Base-by-base conservation (phyloP, 2,113 vertebrate species). In the Tiliqua scincoides region DNA sequence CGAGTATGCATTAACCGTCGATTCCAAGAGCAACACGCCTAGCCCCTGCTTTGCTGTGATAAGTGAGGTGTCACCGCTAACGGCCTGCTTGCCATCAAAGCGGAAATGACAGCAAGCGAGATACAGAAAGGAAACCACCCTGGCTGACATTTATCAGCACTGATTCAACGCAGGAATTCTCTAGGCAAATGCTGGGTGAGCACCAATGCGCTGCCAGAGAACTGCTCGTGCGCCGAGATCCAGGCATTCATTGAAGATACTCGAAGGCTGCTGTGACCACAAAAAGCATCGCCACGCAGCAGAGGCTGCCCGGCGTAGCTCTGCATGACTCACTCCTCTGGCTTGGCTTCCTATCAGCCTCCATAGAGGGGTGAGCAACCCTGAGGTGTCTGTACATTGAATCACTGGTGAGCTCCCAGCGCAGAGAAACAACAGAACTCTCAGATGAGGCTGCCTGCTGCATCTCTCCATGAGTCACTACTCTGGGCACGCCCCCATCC, bases 91-190 rank as follows among this genome's bases (percentile, higher is more conserved):
- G 80, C 37, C 80, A 79, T 25, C 20, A 83, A 83, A 88, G 88
- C 90, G 89, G 91, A 93, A 96, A 91, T 0, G 1, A 74, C 79
- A 63, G 40, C 37, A 23, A 57, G 63, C 88, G 85, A 89, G 85
- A 76, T 84, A 27, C 57, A 89, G 65, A n/a, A 0, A 81, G 77
- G 80, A 89, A 90, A 68, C 1, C 25, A 82, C 65, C 87, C 89
- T 89, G 79, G n/a, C 4, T 5, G 6, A 18, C 40, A 71, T 32
- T 10, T 72, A 15, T 0, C 17, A 15, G 11, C 40, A 27, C 2
- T 6, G 0, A n/a, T 73, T 57, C 68, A n/a, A 20, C 30, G 23
- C 17, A 21, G 57, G 2, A 72, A 37, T n/a, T 54, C 30, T 30
- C 21, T 3, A 57, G 18, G 27, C 2, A 1, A 6, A 8, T n/a